Conservation (phyloP, 2,113 vertebrate species). For the Capricornis sumatraensis region DNA sequence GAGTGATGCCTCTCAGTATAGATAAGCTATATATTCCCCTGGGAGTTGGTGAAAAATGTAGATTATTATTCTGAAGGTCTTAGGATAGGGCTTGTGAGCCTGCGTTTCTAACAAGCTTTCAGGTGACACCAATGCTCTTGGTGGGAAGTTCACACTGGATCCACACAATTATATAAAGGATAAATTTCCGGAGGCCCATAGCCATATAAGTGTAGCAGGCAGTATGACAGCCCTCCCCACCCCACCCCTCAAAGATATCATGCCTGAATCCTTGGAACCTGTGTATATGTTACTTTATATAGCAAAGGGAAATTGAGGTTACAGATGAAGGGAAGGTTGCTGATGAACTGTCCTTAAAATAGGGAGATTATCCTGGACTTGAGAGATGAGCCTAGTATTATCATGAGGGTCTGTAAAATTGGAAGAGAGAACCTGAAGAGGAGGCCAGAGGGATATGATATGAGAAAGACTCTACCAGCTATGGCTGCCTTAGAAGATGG, state of each 20-base stretch:
- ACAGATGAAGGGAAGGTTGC: not conserved
- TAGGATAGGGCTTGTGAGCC: no score
- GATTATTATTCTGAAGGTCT: no score
- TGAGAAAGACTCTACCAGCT: not conserved
- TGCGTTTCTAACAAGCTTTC: no score
- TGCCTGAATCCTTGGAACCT: not conserved
- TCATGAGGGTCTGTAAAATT: not conserved
- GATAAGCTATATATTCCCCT: no score
- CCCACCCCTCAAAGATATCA: not conserved
- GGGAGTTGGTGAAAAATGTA: no score
- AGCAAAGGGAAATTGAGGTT: not conserved
- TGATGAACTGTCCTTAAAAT: not conserved
- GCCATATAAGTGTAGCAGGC: not conserved
- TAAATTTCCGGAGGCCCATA: not conserved
- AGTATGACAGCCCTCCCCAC: not conserved
- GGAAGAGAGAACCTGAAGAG: not conserved
- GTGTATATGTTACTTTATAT: not conserved
- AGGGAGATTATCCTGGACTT: not conserved
- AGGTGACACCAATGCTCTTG: no score
- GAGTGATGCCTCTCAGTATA: no score
- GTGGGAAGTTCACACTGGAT: not conserved
- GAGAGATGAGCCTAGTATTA: not conserved
- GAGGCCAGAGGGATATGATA: not conserved
- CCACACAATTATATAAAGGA: not conserved
- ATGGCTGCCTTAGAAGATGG: not conserved